Evolutionary conservation across 1,140 invertebrate genomes (phyloP), one percentile per base, ranked within the genome.

Genomic region (Drosophila punjabiensis): DNA sequence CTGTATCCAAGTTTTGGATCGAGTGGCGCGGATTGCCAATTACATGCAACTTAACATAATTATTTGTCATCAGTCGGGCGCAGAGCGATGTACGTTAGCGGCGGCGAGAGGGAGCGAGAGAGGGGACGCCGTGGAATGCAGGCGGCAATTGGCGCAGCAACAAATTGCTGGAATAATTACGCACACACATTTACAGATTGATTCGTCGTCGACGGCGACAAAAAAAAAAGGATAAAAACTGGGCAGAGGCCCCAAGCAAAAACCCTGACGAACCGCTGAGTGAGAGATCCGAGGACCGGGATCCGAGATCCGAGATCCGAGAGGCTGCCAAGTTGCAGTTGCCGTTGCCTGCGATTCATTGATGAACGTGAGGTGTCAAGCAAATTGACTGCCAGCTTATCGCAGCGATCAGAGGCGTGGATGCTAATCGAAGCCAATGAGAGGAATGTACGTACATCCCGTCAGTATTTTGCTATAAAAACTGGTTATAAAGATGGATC

Each of bases 121-220:
- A 28, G 37, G 6, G 5, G 28, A 37, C 20, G 53, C 50, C 39
- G 35, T 63, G 82, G 86, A 92, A 92, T 92, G 81, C 87, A 73
- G 73, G 59, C 77, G 66, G 84, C 91, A 91, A 92, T 92, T 92
- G 90, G 90, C 91, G 62, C 76, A 76, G 75, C 90, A 85, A 92
- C 91, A 92, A 92, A 92, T 92, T 92, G 87, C 82, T 92, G 83
- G 80, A 92, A 92, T 92, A 92, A 92, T 92, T 92, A 92, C 84
- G 84, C 81, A 83, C 74, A 86, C 74, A 85, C 84, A 88, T 81
- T 91, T 83, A 83, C 91, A 86, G 88, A 92, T 92, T 92, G 83
- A 70, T 80, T 76, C 74, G 82, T 85, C 64, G 79, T 47, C 39
- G 81, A 56, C 48, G 55, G 32, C 33, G 43, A 52, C 68, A 79